A percentile compares a stretch with the other conserved stretches of the same genome.
Conservation (phyloP, 2,113 vertebrate species). For the Globicephala melas region DNA sequence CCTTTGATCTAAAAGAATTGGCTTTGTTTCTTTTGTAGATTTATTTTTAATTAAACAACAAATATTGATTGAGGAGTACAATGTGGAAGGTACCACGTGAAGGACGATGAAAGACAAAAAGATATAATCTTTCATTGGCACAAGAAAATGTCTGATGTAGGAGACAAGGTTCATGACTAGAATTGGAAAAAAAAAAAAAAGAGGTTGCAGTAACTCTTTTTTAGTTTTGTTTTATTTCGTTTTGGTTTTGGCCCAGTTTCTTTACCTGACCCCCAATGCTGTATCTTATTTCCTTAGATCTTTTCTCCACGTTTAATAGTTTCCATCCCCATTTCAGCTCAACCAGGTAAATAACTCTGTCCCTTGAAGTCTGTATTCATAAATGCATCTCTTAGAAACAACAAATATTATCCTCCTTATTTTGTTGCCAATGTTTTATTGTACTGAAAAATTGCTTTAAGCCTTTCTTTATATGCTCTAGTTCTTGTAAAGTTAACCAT, state of each 20-base stretch:
- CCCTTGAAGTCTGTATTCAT: neutral
- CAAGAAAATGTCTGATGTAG: neutral
- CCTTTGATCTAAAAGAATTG: slow-evolving; percentile 36
- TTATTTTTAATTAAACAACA: slow-evolving; percentile 48
- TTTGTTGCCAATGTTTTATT: neutral
- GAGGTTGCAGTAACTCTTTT: neutral
- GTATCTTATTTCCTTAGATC: neutral
- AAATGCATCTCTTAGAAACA: neutral
- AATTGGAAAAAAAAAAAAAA: neutral
- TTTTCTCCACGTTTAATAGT: neutral
- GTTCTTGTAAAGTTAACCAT: neutral
- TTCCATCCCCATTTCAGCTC: neutral
- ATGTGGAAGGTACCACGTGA: neutral
- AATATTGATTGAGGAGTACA: neutral
- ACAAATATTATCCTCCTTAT: neutral
- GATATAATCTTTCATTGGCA: neutral
- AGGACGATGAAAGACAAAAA: neutral
- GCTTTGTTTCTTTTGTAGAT: neutral
- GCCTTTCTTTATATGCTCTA: neutral
- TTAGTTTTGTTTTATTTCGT: neutral
- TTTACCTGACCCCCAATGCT: neutral
- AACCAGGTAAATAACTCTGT: neutral
- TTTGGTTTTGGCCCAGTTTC: neutral
- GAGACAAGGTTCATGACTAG: neutral
- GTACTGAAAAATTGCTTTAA: neutral